Base-by-base conservation (phyloP, 2,888 invertebrate genomes). In the Cephus sareptanus region DNA sequence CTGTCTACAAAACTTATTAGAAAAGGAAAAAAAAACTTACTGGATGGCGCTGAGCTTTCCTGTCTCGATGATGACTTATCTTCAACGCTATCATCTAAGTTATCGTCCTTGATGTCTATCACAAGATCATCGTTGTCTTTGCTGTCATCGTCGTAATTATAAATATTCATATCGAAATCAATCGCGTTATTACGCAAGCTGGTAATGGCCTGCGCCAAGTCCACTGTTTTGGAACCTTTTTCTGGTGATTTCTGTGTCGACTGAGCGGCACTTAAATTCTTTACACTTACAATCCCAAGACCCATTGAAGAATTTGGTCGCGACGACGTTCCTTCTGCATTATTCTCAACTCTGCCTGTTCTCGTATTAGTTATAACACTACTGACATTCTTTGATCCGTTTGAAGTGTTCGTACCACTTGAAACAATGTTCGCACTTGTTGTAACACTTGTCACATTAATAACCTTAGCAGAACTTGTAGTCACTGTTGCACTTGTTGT, bases 41-140 rank as follows among this genome's bases (percentile, higher is more conserved):
- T 40, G 6, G 40, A 40, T n/a, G 34, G n/a, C 71, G 75, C 11
- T n/a, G 34, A 40, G 56, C 71, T 77, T 15, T 71, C 31, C 9
- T 37, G 40, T 31, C 15, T 34, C 30, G 23, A 35, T 34, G 33
- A 83, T 81, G 23, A 80, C n/a, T 6, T 23, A 69, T 71, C 77
- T 75, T n/a, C 81, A 81, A 56, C 37, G n/a, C 75, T 81, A 1
- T 83, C 83, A 0, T 76, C 73, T n/a, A 77, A 34, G 34, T 81
- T 78, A n/a, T 86, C 88, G n/a, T 87, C 88, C 35, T 85, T 86
- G 15, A 79, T 79, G 73, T 89, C 87, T 30, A 87, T 85, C 23
- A 86, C 79, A 12, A 86, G 83, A 11, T 85, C 83, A 37, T 83
- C 83, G 2, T 83, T 83, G n/a, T 86, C 88, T 15, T 83, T 82